Evolutionary conservation across 2,888 invertebrate species (phyloP).

Genomic region (Synanthedon formicaeformis): DNA sequence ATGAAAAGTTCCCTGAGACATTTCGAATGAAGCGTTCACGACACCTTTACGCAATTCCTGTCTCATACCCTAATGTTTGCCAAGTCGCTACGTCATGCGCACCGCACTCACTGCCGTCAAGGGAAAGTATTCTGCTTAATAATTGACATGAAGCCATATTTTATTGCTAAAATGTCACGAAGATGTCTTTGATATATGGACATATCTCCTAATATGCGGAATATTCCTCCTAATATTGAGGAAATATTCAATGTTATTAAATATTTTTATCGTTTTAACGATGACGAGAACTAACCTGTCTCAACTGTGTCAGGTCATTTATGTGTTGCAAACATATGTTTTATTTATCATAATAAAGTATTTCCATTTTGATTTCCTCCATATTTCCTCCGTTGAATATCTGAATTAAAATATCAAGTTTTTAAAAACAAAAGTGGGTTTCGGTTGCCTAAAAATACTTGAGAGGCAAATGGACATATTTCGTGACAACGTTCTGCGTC

Average conservation of each 20-base stretch:
- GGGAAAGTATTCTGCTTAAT: slow-evolving; percentile 36
- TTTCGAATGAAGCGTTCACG: slow-evolving; percentile 52
- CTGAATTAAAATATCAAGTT: too few species aligned
- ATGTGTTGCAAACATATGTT: background rate
- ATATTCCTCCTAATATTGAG: too few species aligned
- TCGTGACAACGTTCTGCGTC: slow-evolving; percentile 16
- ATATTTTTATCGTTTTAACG: too few species aligned
- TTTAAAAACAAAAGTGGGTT: too few species aligned
- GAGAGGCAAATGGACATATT: background rate
- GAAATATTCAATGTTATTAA: background rate
- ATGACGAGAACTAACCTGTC: too few species aligned
- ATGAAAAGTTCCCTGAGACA: slow-evolving; percentile 41
- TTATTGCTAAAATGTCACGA: slow-evolving; percentile 16
- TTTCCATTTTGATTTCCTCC: too few species aligned
- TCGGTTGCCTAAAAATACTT: too few species aligned
- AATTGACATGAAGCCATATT: slow-evolving; percentile 28
- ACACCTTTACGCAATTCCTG: slow-evolving; percentile 65
- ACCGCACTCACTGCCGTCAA: slow-evolving; percentile 31
- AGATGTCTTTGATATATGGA: too few species aligned
- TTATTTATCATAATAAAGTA: too few species aligned
- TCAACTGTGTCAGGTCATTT: too few species aligned
- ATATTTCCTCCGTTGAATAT: too few species aligned
- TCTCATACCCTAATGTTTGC: slow-evolving; percentile 55
- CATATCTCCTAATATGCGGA: too few species aligned
- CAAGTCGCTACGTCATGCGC: slow-evolving; percentile 51